Base-by-base conservation (phyloP, 2,797 vertebrate species). In the Sebastes nivosus region DNA sequence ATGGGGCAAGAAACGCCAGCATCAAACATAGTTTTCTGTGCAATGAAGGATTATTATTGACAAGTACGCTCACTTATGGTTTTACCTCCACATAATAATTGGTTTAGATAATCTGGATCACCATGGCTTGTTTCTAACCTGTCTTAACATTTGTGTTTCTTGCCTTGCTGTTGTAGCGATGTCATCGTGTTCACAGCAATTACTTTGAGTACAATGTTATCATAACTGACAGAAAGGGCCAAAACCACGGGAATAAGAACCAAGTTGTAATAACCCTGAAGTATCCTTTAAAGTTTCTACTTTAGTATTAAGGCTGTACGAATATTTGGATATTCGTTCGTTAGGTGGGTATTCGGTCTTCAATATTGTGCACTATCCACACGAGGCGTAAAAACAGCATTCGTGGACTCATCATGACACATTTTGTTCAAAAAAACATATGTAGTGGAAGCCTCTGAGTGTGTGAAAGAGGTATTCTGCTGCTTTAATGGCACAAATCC, bases 251-350 rank as follows among this genome's bases (percentile, higher is more conserved):
- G 18, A 8, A 52, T 58, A 30, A 42, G 8, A 81, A 66, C 7
- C 50, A 38, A 25, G 13, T 10, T 32, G 25, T 29, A 8, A 58
- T 12, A 72, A 58, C 5, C 30, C 14, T 4, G 2, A 74, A 68
- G 38, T 8, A 64, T 72, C 9, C 38, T 85, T 89, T 80, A 83
- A 79, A 63, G 58, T 55, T 24, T 58, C 68, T 78, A 58, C 67
- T 74, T 50, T 50, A 50, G 18, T 9, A 50, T 20, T 50, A 20
- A 18, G 46, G 46, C 46, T 50, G 46, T 50, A 20, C 46, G 8
- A 2, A 18, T 50, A 50, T 50, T 20, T 8, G 46, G 46, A 50
- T 50, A 50, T 50, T 50, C 46, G 0, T 18, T 50, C 8, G 7
- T 50, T 9, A 50, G 3, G 46, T 18, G 0, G 7, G 18, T 20